Percentiles rank a stretch among this genome's conserved stretches.
phyloP scores from a whole-genome alignment of 2,113 vertebrate species.

The Cynocephalus volans region DNA sequence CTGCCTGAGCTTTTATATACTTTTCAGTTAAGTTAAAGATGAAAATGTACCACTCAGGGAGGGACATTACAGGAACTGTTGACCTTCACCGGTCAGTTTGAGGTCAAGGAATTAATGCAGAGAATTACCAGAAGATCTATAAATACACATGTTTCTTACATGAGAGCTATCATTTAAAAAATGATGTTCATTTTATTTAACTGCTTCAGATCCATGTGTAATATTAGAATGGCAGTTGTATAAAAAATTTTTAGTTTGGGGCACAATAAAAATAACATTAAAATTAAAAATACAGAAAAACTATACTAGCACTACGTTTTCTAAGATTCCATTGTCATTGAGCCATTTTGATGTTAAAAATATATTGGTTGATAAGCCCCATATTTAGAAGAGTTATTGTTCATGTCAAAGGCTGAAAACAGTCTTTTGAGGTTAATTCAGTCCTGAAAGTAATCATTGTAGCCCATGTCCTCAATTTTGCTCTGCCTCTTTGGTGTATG shows the following conservation, averaged over 20 bases:
- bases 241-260: constrained; percentile 57
- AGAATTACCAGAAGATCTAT: constrained; percentile 88
- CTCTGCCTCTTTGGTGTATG: not conserved
- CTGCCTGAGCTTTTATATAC: constrained; percentile 75
- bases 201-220: constrained; percentile 72
- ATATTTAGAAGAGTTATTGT: not conserved
- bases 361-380: constrained; percentile 41
- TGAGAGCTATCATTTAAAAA: constrained; percentile 76
- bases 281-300: constrained; percentile 30
- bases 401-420: constrained; percentile 30
- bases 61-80: constrained; percentile 85
- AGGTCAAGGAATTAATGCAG: constrained; percentile 88
- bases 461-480: constrained; percentile 17
- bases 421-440: not conserved
- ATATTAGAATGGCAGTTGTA: constrained; percentile 47
- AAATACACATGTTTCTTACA: constrained; percentile 85
- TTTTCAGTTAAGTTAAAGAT: constrained; percentile 78
- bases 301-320: not conserved
- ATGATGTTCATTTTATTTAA: constrained; percentile 79
- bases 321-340: constrained; percentile 54
- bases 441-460: constrained; percentile 49
- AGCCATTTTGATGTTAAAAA: constrained; percentile 62
- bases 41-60: constrained; percentile 80
- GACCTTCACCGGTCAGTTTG: constrained; percentile 82
- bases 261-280: constrained; percentile 31